These are phyloP conservation scores for Euspilapteryx auroguttella DNA, from an alignment of 2,888 invertebrate species.

Conservation along the genomic window DNA sequence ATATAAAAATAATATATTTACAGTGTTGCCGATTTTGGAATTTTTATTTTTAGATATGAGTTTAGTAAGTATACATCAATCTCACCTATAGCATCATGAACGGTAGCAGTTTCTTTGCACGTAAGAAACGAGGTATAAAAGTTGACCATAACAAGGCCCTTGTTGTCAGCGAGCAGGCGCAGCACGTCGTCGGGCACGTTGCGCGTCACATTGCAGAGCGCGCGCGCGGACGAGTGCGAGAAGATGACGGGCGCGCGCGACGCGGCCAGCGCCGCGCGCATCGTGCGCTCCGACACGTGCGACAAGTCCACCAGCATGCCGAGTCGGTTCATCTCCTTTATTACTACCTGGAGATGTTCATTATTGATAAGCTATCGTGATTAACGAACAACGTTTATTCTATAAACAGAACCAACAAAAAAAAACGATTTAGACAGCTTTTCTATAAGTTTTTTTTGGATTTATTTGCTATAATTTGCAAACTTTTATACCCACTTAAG, in stretches of 20 bases:
- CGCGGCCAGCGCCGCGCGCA: constrained; percentile 76
- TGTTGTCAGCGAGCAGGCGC: constrained; percentile 71
- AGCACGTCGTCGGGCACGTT: constrained; percentile 82
- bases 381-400: too few species aligned
- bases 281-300: constrained; percentile 79
- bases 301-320: constrained; percentile 87
- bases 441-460: too few species aligned
- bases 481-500: too few species aligned
- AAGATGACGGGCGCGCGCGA: constrained; percentile 84
- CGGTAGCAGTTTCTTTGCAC: constrained; percentile 72
- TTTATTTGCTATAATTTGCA: too few species aligned
- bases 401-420: too few species aligned
- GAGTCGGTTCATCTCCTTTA: constrained; percentile 86
- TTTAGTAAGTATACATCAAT: too few species aligned
- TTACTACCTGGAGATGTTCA: constrained; percentile 64
- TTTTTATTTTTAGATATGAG: too few species aligned
- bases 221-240: constrained; percentile 82
- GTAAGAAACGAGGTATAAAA: constrained; percentile 81
- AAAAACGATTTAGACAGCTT: too few species aligned
- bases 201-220: constrained; percentile 77
- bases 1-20: too few species aligned
- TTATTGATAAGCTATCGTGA: too few species aligned
- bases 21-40: too few species aligned
- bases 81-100: constrained; percentile 81
- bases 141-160: constrained; percentile 85